Conservation (phyloP, 2,113 vertebrate genomes). For the Chrysemys picta region DNA sequence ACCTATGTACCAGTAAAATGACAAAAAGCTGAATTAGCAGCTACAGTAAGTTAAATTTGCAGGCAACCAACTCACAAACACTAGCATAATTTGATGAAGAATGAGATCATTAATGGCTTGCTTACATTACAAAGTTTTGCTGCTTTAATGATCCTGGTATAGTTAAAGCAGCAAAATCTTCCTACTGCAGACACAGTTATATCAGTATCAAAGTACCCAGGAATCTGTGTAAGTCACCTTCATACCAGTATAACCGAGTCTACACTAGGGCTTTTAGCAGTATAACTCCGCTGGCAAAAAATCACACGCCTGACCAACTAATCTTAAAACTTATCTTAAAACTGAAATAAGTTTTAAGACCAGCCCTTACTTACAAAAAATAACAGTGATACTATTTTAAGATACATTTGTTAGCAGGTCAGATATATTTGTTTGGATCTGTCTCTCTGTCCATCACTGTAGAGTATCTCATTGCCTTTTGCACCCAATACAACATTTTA, state of each 20-base stretch:
- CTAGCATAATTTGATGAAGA: background rate
- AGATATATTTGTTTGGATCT: slow-evolving; percentile 16
- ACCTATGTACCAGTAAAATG: background rate
- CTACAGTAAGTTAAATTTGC: background rate
- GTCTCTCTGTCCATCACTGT: slow-evolving; percentile 29
- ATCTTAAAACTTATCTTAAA: no score
- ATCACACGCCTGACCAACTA: background rate
- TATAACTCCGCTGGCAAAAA: background rate
- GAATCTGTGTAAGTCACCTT: background rate
- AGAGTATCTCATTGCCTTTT: background rate
- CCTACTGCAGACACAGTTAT: background rate
- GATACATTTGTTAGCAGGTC: background rate
- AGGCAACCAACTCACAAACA: background rate
- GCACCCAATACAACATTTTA: background rate
- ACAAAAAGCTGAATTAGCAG: background rate
- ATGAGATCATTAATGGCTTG: background rate
- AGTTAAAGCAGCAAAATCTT: background rate
- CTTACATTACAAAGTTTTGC: background rate
- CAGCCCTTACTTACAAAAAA: slow-evolving; percentile 4
- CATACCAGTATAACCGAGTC: background rate
- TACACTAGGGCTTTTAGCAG: background rate
- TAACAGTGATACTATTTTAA: slow-evolving; percentile 11
- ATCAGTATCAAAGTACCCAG: background rate
- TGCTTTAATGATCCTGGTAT: background rate
- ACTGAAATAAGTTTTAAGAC: background rate